Conservation (phyloP, 1,140 invertebrate genomes). For the Lethrus apterus region DNA sequence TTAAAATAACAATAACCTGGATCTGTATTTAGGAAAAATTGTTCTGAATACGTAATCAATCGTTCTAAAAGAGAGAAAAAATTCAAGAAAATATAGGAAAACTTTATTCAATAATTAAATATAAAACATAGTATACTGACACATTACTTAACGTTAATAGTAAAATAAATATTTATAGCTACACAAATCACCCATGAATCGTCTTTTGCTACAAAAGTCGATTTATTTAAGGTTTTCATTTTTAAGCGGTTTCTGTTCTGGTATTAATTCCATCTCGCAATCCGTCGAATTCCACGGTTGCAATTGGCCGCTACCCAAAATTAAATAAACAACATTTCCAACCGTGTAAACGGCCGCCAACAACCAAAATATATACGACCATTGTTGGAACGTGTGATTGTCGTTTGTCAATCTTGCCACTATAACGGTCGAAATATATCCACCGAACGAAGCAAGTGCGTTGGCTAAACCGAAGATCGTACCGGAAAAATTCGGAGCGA, state of each 20-base stretch:
- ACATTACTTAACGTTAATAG: too few relatives aligned
- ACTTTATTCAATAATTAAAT: too few relatives aligned
- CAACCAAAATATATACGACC: constrained; percentile 82
- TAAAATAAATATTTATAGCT: too few relatives aligned
- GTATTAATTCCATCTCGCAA: constrained; percentile 27
- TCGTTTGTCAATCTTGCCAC: constrained; percentile 72
- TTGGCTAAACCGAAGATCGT: constrained; percentile 88
- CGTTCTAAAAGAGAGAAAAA: too few relatives aligned
- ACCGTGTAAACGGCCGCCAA: constrained; percentile 61
- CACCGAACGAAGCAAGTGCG: constrained; percentile 80
- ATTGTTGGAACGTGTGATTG: constrained; percentile 66
- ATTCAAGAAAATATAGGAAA: too few relatives aligned
- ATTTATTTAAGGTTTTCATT: too few relatives aligned
- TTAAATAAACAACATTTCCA: constrained; percentile 60
- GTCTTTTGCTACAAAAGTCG: too few relatives aligned
- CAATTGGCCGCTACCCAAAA: constrained; percentile 63
- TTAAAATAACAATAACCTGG: too few relatives aligned
- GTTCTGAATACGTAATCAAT: too few relatives aligned
- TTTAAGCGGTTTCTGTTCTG: constrained; percentile 41
- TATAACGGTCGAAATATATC: constrained; percentile 76
- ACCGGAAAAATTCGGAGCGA: constrained; percentile 83
- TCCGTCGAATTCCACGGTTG: constrained; percentile 56
- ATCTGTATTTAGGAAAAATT: too few relatives aligned
- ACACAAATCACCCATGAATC: too few relatives aligned
- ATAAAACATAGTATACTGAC: too few relatives aligned